Evolutionary conservation across 2,113 vertebrate genomes (phyloP), one percentile per base, ranked within the genome.

Genomic region (Ceuthmochares aereus): DNA sequence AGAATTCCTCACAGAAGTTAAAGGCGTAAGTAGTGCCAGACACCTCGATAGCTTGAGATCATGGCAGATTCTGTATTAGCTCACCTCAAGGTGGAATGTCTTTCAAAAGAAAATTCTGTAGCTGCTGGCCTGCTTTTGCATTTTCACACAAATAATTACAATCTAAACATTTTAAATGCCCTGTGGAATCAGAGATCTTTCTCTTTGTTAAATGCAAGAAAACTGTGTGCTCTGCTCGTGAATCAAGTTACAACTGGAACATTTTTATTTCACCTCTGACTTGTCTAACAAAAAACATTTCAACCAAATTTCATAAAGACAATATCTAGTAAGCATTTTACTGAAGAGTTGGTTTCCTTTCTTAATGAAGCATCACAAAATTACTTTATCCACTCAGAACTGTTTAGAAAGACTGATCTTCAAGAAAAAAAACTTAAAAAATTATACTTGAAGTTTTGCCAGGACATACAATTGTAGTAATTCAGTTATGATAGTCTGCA

Each of bases 291-390:
- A 94, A 89, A 90, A 30, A 55, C 29, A 47, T 85, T 86, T 94
- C 73, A 79, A 54, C 27, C 29, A 37, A 42, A 82, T 87, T 93
- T 83, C 84, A 64, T 60, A 87, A 68, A 52, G 59, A 93, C 92
- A 89, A 52, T 73, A 62, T 80, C 62, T 88, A 62, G 62, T 55
- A 87, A 94, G 66, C 30, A 47, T 90, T 92, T 78, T 77, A 32
- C 37, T 34, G 64, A 74, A 80, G 66, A 85, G 32, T 11, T 75
- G 62, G n/a, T 68, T 90, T 88, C 96, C 96, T 93, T 87, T 90
- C 78, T 92, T 95, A 98, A 98, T 97, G 95, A 95, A 96, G 96
- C 97, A 14, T 97, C 93, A 93, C 95, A 29, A 94, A 97, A 97
- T 97, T 96, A 96, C 73, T 93, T 87, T 94, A 93, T 96, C 97